A percentile compares a stretch with the other conserved stretches of the same genome.
Conservation (phyloP, 1,140 invertebrate species). For the Diabrotica undecimpunctata region DNA sequence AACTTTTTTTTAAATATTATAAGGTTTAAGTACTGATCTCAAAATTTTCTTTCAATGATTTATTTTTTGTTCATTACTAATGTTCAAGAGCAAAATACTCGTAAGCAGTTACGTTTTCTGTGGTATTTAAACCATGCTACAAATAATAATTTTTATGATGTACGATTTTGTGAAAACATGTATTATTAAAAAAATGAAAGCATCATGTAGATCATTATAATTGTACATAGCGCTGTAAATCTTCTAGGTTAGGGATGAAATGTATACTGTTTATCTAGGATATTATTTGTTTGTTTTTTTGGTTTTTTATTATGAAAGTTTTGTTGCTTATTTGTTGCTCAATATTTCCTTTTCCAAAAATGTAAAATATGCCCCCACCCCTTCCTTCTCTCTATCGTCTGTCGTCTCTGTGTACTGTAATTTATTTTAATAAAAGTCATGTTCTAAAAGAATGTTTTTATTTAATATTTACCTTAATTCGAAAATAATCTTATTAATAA, state of each 20-base stretch:
- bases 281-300: constrained; percentile 44
- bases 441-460: constrained; percentile 27
- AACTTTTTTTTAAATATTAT: no score
- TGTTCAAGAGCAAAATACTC: no score
- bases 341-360: constrained; percentile 42
- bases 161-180: no score
- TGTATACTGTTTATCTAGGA: constrained; percentile 46
- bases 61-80: no score
- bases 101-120: no score
- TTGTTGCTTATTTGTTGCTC: constrained; percentile 50
- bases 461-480: not conserved
- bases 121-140: no score
- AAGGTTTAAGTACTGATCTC: no score
- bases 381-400: constrained; percentile 28
- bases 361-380: constrained; percentile 42
- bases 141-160: no score
- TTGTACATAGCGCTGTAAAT: constrained; percentile 46
- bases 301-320: constrained; percentile 44
- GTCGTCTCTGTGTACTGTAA: constrained; percentile 50
- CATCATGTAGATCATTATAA: constrained; percentile 8
- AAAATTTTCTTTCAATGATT: no score
- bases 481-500: no score
- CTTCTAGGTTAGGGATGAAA: constrained; percentile 46
- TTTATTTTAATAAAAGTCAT: constrained; percentile 51
- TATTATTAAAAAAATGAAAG: not conserved